phyloP scores from a whole-genome alignment of 2,113 vertebrate species.

The Aphyosemion australe region DNA sequence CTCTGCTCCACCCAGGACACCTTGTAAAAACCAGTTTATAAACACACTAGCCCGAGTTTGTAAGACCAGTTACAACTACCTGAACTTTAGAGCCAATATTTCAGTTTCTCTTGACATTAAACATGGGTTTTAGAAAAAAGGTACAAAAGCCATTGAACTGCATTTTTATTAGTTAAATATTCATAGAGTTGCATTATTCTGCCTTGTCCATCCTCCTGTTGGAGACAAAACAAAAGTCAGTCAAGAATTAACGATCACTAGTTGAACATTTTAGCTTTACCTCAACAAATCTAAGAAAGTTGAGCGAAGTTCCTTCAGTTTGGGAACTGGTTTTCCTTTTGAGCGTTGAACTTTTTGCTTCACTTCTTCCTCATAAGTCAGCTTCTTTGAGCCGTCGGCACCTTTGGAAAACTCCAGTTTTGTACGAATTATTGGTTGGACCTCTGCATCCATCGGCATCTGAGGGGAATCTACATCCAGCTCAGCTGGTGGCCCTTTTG shows the following conservation, averaged over 20 bases:
- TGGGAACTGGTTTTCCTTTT: not conserved
- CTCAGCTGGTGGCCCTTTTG: not conserved
- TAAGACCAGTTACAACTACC: no score
- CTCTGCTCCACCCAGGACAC: no score
- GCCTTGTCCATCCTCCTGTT: slow-evolving; percentile 54
- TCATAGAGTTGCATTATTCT: slow-evolving; percentile 29
- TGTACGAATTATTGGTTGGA: slow-evolving; percentile 22
- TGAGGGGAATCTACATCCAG: not conserved
- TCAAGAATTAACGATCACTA: not conserved
- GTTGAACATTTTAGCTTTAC: not conserved
- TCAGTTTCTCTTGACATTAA: no score
- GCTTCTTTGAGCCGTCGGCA: slow-evolving; percentile 41
- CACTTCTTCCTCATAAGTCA: slow-evolving; percentile 70
- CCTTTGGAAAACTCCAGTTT: slow-evolving; percentile 51
- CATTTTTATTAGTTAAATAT: slow-evolving; percentile 7
- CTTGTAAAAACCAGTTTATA: no score
- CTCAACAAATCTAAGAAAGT: slow-evolving; percentile 59
- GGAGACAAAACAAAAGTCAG: not conserved
- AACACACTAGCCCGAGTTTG: no score
- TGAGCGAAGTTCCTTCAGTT: slow-evolving; percentile 12
- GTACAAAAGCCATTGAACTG: not conserved
- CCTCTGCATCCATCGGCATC: not conserved
- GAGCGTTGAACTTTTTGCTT: not conserved
- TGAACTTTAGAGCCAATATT: no score
- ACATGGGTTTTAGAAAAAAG: not conserved